Conservation (phyloP, 2,113 vertebrate species). For the Irena cyanogastra region DNA sequence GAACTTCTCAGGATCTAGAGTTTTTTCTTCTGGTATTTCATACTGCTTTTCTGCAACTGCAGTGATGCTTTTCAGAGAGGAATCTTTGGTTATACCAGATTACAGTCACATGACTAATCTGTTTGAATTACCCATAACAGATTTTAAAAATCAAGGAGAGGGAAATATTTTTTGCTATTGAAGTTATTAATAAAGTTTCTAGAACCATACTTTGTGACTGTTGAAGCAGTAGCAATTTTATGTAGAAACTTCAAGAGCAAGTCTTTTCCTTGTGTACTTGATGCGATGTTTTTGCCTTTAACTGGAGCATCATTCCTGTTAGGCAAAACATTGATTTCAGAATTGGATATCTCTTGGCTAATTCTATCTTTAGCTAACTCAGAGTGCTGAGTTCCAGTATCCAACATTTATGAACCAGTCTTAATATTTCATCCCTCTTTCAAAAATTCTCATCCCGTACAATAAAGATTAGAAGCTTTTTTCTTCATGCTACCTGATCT, state of each 20-base stretch:
- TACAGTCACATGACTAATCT: not conserved
- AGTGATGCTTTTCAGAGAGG: not conserved
- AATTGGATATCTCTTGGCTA: not conserved
- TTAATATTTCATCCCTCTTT: slow-evolving; percentile 17
- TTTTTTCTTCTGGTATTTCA: not conserved
- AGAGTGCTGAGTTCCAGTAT: not conserved
- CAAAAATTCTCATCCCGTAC: slow-evolving; percentile 56
- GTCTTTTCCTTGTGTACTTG: not conserved
- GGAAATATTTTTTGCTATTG: not conserved
- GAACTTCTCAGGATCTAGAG: not conserved
- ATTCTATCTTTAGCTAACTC: not conserved
- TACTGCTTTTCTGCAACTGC: not conserved
- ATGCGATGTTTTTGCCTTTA: not conserved
- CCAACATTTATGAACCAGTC: not conserved
- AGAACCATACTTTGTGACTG: not conserved
- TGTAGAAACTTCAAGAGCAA: not conserved
- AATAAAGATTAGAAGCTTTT: slow-evolving; percentile 32
- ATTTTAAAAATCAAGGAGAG: not conserved
- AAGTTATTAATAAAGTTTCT: not conserved
- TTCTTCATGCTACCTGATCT: slow-evolving; percentile 25
- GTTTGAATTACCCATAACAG: not conserved
- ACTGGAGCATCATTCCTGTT: not conserved
- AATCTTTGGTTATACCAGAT: not conserved
- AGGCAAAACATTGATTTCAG: not conserved
- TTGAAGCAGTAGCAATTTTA: not conserved